Evolutionary conservation across 1,140 invertebrate species (phyloP).

Genomic region (Apocrypta bakeri): DNA sequence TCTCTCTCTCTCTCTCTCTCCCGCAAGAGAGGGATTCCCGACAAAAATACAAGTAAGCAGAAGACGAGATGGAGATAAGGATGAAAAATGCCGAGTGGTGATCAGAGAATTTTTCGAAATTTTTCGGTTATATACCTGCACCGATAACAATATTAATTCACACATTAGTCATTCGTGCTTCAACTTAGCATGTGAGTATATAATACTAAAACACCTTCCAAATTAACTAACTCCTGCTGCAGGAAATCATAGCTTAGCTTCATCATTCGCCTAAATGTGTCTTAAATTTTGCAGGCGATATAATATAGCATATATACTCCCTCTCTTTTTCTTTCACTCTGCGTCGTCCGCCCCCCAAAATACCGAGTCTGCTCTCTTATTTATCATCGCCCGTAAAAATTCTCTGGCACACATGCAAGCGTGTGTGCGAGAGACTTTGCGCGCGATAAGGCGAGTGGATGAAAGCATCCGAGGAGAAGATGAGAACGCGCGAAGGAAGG

Average conservation of each 20-base stretch:
- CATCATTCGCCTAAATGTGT: conserved; percentile 1
- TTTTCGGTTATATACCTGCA: not conserved
- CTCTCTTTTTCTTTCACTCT: too few relatives aligned
- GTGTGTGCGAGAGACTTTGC: not conserved
- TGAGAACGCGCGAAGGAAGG: not conserved
- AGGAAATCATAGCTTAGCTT: not conserved
- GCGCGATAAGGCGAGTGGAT: conserved; percentile 22
- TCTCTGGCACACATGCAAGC: not conserved
- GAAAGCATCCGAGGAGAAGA: not conserved
- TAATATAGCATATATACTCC: too few relatives aligned
- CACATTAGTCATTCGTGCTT: too few relatives aligned
- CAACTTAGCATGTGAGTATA: too few relatives aligned
- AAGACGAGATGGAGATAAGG: conserved; percentile 19
- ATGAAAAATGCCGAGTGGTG: conserved; percentile 10
- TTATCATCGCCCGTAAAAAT: conserved; percentile 47
- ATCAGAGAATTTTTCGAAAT: not conserved
- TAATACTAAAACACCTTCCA: too few relatives aligned
- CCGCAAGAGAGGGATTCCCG: not conserved
- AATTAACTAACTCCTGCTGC: too few relatives aligned
- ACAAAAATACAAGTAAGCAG: conserved; percentile 1
- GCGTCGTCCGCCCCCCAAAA: conserved; percentile 20
- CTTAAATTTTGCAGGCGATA: conserved; percentile 43
- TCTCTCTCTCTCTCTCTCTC: not conserved
- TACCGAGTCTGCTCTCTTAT: conserved; percentile 36
- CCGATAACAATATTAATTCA: not conserved